These are phyloP conservation scores for Trichonephila inaurata DNA, from an alignment of 1,140 invertebrate genomes.

Conservation along the genomic window DNA sequence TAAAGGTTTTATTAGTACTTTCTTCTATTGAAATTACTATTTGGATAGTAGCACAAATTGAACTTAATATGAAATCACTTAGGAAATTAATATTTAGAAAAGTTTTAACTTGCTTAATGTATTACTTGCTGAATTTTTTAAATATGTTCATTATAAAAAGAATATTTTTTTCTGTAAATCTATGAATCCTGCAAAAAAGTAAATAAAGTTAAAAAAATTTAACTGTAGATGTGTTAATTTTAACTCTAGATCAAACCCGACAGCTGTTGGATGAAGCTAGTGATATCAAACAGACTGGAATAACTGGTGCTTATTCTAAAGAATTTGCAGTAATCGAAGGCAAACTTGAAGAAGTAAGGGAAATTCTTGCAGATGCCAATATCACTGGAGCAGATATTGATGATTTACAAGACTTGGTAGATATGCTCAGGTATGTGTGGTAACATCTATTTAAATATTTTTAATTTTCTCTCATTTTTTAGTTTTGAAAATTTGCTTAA, in stretches of 20 bases:
- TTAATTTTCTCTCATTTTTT: neutral
- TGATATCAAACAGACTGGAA: constrained; percentile 94
- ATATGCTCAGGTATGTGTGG: constrained; percentile 80
- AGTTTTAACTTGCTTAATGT: no score
- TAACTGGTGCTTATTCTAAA: constrained; percentile 95
- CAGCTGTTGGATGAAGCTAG: constrained; percentile 90
- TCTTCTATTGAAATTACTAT: no score
- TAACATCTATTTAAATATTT: neutral
- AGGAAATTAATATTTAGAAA: no score
- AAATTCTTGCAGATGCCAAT: constrained; percentile 88
- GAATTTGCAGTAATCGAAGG: constrained; percentile 95
- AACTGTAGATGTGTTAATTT: neutral
- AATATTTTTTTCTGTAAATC: no score
- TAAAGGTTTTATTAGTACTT: no score
- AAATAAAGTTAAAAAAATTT: neutral
- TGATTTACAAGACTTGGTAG: constrained; percentile 84
- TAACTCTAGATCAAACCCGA: constrained; percentile 80
- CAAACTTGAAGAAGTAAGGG: constrained; percentile 89
- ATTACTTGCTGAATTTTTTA: no score
- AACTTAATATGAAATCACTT: no score
- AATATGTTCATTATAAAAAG: no score
- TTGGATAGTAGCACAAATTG: no score
- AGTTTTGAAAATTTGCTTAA: neutral
- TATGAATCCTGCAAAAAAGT: neutral
- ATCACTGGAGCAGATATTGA: constrained; percentile 88